These are phyloP conservation scores for Hyposoter dolosus DNA, from an alignment of 2,888 invertebrate genomes.

Conservation along the genomic window DNA sequence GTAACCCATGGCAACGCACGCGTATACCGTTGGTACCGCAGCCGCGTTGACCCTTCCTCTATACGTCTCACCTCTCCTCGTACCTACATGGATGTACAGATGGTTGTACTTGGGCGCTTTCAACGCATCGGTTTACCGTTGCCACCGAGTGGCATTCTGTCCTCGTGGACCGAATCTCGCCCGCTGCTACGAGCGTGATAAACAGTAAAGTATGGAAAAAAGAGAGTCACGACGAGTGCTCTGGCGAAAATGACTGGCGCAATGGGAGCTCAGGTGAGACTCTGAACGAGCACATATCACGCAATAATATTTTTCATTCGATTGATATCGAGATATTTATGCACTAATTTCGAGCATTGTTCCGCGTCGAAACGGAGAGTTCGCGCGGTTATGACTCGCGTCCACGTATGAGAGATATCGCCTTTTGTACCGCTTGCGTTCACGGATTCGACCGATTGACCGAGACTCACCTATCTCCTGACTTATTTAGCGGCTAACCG, in stretches of 20 bases:
- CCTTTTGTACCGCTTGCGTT: constrained; percentile 31
- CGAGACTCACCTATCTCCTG: constrained; percentile 61
- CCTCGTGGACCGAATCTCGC: background rate
- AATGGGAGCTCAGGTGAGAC: background rate
- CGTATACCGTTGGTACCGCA: constrained; percentile 12
- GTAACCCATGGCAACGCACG: constrained; percentile 70
- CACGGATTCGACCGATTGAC: constrained; percentile 66
- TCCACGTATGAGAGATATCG: background rate
- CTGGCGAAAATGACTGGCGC: background rate
- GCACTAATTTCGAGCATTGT: background rate
- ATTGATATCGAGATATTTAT: background rate
- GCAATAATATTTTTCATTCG: background rate
- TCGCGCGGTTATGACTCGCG: background rate
- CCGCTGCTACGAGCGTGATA: background rate
- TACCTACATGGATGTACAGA: background rate
- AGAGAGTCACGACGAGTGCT: background rate
- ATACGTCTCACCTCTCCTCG: background rate
- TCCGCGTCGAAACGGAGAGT: background rate
- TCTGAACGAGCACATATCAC: background rate
- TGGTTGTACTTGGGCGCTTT: background rate
- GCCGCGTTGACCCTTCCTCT: constrained; percentile 6
- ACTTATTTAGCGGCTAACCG: background rate
- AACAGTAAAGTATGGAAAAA: background rate
- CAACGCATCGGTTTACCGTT: constrained; percentile 8
- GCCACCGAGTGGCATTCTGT: constrained; percentile 2